Evolutionary conservation across 2,888 invertebrate genomes (phyloP).

Genomic region (Crepidodera aurea): DNA sequence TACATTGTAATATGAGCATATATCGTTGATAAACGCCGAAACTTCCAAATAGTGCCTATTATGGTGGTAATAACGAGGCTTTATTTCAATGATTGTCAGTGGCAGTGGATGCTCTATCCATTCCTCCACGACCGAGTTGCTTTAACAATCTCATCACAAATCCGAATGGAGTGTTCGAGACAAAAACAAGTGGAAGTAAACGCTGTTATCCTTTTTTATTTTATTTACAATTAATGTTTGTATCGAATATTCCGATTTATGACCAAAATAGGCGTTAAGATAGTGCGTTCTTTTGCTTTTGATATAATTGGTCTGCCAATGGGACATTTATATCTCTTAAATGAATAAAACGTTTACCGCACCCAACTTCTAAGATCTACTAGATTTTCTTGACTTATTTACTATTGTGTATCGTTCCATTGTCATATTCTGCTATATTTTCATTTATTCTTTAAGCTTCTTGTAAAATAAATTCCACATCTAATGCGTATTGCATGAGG

Average conservation of each 20-base stretch:
- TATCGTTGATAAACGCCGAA: conserved; percentile 49
- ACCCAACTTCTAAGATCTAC: too few species aligned
- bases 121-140: conserved; percentile 49
- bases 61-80: conserved; percentile 56
- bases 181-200: conserved; percentile 55
- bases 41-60: conserved; percentile 53
- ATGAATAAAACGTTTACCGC: too few species aligned
- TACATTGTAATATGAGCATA: conserved; percentile 41
- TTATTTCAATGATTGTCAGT: conserved; percentile 62
- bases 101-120: conserved; percentile 55
- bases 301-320: too few species aligned
- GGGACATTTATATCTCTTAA: too few species aligned
- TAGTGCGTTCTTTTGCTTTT: too few species aligned
- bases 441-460: conserved; percentile 18
- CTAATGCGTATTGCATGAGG: conserved; percentile 19
- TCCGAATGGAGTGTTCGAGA: conserved; percentile 56
- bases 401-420: neutral
- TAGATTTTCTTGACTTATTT: conserved; percentile 5
- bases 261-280: too few species aligned
- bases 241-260: too few species aligned
- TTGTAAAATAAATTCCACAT: conserved; percentile 20
- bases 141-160: conserved; percentile 52
- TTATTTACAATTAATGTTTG: neutral
- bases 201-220: conserved; percentile 38
- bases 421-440: conserved; percentile 1